Conservation (phyloP, 2,113 vertebrate species). For the Phocoena phocoena region DNA sequence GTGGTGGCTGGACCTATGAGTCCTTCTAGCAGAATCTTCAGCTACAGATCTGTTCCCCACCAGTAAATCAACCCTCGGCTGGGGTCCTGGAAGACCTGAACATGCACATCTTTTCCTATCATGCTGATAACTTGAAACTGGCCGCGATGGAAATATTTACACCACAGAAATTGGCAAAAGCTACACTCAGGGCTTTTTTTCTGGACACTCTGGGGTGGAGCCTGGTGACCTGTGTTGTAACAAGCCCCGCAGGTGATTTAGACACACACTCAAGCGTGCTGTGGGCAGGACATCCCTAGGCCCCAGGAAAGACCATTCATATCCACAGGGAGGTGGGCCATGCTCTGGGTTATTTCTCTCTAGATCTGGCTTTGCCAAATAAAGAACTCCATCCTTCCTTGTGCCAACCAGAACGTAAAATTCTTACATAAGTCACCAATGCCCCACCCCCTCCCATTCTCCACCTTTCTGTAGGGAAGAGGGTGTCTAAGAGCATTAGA, state of each 20-base stretch:
- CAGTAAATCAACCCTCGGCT: background rate
- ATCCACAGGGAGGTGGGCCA: background rate
- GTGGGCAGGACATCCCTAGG: background rate
- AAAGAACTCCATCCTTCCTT: background rate
- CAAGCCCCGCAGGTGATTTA: background rate
- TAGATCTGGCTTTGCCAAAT: background rate
- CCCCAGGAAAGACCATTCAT: background rate
- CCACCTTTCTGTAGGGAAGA: background rate
- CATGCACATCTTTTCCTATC: background rate
- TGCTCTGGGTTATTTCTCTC: background rate
- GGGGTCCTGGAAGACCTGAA: background rate
- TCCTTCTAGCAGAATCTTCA: background rate
- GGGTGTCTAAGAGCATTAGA: background rate
- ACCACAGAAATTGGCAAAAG: background rate
- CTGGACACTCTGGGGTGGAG: background rate
- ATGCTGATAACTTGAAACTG: background rate
- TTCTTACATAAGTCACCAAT: background rate
- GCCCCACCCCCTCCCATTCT: background rate
- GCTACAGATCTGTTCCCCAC: background rate
- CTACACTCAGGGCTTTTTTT: background rate
- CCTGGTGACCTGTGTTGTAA: background rate
- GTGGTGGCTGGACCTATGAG: background rate
- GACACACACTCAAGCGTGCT: too few relatives aligned
- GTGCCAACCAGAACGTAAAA: background rate
- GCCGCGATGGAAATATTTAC: background rate